Base-by-base conservation (phyloP, 2,888 invertebrate genomes). In the Acanthosoma haemorrhoidale region DNA sequence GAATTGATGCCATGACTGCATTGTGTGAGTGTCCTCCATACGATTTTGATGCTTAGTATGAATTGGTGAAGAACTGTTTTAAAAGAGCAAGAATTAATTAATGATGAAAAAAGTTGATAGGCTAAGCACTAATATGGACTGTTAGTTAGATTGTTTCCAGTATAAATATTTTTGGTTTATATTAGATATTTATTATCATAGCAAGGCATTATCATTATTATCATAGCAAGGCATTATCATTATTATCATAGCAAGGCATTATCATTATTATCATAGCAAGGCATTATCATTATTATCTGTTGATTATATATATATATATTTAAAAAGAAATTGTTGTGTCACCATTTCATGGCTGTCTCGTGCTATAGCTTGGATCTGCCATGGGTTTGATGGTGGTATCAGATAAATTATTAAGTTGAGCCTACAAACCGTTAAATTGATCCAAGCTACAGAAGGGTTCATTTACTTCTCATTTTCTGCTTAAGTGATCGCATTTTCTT, bases 21-120 rank as follows among this genome's bases (percentile, higher is more conserved):
- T 51, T 51, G 25, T 51, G 51, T 51, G 51, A n/a, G 51, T 51
- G 51, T 51, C 51, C 29, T 51, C 51, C 25, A 25, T 51, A 25
- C 29, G 29, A 25, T 51, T 51, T 51, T 21, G 21, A 29, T 51
- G 51, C 21, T 25, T 25, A 25, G 13, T 51, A 51, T 51, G 29
- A n/a, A 51, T n/a, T 51, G 51, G 29, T 25, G 51, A 51, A 5
- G 25, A 51, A 51, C 25, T 51, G 25, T 13, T 21, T 43, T 43
- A 18, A 41, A 25, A n/a, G n/a, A 29, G 4, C 51, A 13, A 25
- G 51, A 51, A 51, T 25, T 51, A 21, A 51, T n/a, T n/a, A n/a
- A n/a, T n/a, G n/a, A n/a, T n/a, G n/a, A n/a, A n/a, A n/a, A n/a
- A n/a, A n/a, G n/a, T n/a, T n/a, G n/a, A n/a, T n/a, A n/a, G n/a